phyloP scores from a whole-genome alignment of 1,140 invertebrate species.

The Procambarus clarkii region DNA sequence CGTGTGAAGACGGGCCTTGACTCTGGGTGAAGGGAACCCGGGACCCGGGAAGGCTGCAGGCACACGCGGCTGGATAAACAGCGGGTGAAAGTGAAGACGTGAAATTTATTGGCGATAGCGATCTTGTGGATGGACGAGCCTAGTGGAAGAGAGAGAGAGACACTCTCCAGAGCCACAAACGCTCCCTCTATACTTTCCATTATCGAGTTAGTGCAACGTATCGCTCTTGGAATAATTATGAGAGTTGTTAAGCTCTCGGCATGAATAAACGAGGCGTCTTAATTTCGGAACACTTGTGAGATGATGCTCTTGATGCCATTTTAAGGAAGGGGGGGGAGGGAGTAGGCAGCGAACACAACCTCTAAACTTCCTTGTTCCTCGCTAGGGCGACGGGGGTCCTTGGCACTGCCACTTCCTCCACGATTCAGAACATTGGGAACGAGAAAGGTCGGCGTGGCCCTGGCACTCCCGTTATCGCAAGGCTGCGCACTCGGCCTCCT shows the following conservation, averaged over 20 bases:
- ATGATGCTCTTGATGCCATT: neutral
- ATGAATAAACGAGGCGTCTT: no score
- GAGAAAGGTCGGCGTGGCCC: neutral
- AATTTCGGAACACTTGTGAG: neutral
- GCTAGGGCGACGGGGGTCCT: neutral
- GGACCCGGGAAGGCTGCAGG: neutral
- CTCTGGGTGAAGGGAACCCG: neutral
- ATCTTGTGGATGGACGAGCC: neutral
- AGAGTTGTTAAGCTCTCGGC: no score
- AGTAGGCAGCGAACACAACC: neutral
- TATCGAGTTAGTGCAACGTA: neutral
- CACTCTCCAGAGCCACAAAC: neutral
- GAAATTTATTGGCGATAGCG: neutral
- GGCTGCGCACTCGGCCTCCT: neutral
- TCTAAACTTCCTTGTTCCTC: neutral
- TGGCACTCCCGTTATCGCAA: conserved; percentile 5
- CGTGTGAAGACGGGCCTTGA: conserved; percentile 12
- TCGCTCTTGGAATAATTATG: neutral
- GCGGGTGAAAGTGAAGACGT: conserved; percentile 7
- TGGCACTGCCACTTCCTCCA: neutral
- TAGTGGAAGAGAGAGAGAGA: neutral
- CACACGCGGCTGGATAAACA: neutral
- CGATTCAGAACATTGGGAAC: neutral
- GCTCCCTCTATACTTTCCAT: neutral
- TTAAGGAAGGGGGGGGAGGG: neutral